Base-by-base conservation (phyloP, 1,140 invertebrate genomes). In the Ooceraea biroi region DNA sequence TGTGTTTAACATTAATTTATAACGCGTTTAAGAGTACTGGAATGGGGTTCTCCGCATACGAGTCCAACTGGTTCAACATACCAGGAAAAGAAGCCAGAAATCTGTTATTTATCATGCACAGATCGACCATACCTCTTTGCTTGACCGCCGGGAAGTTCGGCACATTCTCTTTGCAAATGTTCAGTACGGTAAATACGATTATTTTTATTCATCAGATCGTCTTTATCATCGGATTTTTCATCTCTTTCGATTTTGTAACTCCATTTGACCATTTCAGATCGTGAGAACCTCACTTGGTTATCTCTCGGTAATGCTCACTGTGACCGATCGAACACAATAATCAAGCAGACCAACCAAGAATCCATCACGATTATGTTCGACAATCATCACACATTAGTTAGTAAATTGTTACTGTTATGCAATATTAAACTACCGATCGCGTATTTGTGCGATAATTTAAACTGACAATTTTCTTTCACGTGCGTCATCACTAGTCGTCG, bases 131-230 rank as follows among this genome's bases (percentile, higher is more conserved):
- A 50, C 85, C 82, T 14, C 73, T 90, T 36, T 30, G 60, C 7
- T 19, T 90, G 11, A 87, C 82, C 1, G 87, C 88, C 27, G 87
- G 87, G 0, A 87, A 85, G 66, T 90, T 87, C 65, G 52, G 69
- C 2, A 78, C 11, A 7, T 90, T 90, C n/a, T 89, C 82, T 7
- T 72, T 89, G 50, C 52, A 89, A 61, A 46, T 89, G 36, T 90
- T 88, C 36, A 88, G 80, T 36, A 82, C 12, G n/a, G 87, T 87
- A 82, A 82, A 77, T 82, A 61, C 2, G 12, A n/a, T 17, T 1
- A 46, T 57, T n/a, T n/a, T n/a, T n/a, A n/a, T n/a, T n/a, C n/a
- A n/a, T n/a, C n/a, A n/a, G n/a, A n/a, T n/a, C n/a, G n/a, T n/a
- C n/a, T n/a, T n/a, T n/a, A n/a, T n/a, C n/a, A n/a, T n/a, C n/a